A percentile compares a stretch with the other conserved stretches of the same genome.
Evolutionary conservation across 2,888 invertebrate species (phyloP).

Genomic region (Aporophyla nigra): DNA sequence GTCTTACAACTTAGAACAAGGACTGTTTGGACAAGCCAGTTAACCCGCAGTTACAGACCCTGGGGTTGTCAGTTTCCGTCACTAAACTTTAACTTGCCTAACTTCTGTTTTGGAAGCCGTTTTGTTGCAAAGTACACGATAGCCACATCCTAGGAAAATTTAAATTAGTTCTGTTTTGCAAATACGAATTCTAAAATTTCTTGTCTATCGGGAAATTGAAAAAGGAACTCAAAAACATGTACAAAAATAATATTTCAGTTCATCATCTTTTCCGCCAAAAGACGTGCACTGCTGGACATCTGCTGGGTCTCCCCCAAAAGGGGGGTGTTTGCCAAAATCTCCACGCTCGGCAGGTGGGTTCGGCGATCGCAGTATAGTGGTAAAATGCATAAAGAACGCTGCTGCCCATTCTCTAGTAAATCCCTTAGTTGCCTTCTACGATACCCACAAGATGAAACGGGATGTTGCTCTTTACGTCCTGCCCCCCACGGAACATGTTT

Average conservation of each 20-base stretch:
- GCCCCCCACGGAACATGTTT: background rate
- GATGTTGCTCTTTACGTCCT: too few species aligned
- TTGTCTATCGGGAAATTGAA: background rate
- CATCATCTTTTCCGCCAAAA: too few species aligned
- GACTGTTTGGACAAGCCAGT: background rate
- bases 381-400: too few species aligned
- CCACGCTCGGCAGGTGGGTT: too few species aligned
- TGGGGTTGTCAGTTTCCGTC: conserved; percentile 8
- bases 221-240: background rate
- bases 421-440: too few species aligned
- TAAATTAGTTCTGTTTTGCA: background rate
- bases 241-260: background rate
- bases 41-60: background rate
- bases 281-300: too few species aligned
- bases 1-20: background rate
- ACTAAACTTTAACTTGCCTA: conserved; percentile 18
- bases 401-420: too few species aligned
- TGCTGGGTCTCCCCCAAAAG: too few species aligned
- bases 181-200: background rate
- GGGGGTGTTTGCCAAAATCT: too few species aligned
- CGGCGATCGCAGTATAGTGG: too few species aligned
- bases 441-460: too few species aligned
- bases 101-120: background rate
- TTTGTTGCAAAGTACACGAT: background rate
- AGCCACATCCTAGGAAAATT: background rate